Evolutionary conservation across 2,888 invertebrate species (phyloP).

Genomic region (Protophormia terraenovae): DNA sequence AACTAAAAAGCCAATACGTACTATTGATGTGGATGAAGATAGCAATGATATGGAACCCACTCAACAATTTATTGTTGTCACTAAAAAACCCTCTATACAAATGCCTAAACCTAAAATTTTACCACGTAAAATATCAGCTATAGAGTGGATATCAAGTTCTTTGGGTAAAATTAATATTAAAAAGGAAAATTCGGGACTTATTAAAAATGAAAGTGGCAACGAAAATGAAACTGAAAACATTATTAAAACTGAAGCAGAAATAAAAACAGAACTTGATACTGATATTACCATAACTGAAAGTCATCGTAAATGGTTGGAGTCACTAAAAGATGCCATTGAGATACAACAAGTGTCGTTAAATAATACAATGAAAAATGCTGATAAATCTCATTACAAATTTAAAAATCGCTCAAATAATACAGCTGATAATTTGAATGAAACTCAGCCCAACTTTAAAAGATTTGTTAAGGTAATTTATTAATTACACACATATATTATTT

Average conservation of each 20-base stretch:
- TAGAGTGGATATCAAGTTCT: conserved; percentile 77
- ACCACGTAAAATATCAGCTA: conserved; percentile 71
- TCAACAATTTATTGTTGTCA: conserved; percentile 66
- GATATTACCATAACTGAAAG: conserved; percentile 62
- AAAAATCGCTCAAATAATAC: conserved; percentile 20
- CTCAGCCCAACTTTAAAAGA: conserved; percentile 76
- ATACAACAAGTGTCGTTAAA: conserved; percentile 70
- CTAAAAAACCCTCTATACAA: conserved; percentile 52
- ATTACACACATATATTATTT: background rate
- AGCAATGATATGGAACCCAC: conserved; percentile 69
- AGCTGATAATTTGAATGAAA: conserved; percentile 59
- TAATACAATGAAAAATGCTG: conserved; percentile 21
- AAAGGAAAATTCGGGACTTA: conserved; percentile 43
- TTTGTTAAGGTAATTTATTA: conserved; percentile 76
- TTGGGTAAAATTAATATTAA: conserved; percentile 71
- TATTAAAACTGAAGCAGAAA: conserved; percentile 54
- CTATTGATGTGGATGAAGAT: conserved; percentile 41
- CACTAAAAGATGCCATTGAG: conserved; percentile 74
- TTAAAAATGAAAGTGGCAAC: conserved; percentile 28
- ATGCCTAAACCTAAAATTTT: conserved; percentile 70
- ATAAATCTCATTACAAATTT: conserved; percentile 55
- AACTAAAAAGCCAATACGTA: background rate
- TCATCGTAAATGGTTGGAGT: conserved; percentile 73
- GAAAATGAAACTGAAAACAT: conserved; percentile 28
- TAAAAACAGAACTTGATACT: conserved; percentile 46